Percentiles rank a stretch among this genome's conserved stretches.
Conservation (phyloP, 2,888 invertebrate genomes). For the Oeneis ivallda region DNA sequence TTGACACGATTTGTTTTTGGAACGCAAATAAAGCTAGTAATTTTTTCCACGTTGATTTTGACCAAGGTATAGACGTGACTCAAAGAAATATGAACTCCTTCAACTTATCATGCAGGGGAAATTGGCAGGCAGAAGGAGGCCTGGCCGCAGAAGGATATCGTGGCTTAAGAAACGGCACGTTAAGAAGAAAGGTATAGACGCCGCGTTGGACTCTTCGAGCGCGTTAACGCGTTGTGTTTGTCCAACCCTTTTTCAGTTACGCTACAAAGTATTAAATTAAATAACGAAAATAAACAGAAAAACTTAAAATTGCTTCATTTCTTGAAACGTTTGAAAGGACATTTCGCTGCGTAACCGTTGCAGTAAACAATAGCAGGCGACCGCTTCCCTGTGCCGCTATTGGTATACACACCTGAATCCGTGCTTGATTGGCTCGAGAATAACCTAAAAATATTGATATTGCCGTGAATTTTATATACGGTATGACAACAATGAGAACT, state of each 20-base stretch:
- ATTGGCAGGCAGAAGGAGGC: too few relatives aligned
- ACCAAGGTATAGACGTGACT: too few relatives aligned
- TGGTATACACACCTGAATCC: conserved; percentile 61
- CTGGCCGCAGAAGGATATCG: too few relatives aligned
- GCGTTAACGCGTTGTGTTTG: not conserved
- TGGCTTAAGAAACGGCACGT: too few relatives aligned
- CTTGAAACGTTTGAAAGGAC: conserved; percentile 52
- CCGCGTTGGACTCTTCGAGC: too few relatives aligned
- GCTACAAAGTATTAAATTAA: not conserved
- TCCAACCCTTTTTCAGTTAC: not conserved
- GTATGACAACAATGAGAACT: too few relatives aligned
- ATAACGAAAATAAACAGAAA: not conserved
- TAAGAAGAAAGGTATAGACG: too few relatives aligned
- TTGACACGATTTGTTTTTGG: too few relatives aligned
- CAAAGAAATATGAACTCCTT: too few relatives aligned
- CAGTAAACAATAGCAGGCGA: conserved; percentile 51
- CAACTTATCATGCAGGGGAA: too few relatives aligned
- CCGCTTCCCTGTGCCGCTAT: conserved; percentile 44
- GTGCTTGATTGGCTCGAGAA: conserved; percentile 47
- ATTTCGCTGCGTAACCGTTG: conserved; percentile 54
- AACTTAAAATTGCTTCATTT: conserved; percentile 38
- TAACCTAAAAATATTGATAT: conserved; percentile 50
- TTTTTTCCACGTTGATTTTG: too few relatives aligned
- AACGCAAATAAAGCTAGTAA: too few relatives aligned
- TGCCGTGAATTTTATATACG: not conserved